Evolutionary conservation across 2,888 invertebrate genomes (phyloP).

Genomic region (Ceriagrion tenellum): DNA sequence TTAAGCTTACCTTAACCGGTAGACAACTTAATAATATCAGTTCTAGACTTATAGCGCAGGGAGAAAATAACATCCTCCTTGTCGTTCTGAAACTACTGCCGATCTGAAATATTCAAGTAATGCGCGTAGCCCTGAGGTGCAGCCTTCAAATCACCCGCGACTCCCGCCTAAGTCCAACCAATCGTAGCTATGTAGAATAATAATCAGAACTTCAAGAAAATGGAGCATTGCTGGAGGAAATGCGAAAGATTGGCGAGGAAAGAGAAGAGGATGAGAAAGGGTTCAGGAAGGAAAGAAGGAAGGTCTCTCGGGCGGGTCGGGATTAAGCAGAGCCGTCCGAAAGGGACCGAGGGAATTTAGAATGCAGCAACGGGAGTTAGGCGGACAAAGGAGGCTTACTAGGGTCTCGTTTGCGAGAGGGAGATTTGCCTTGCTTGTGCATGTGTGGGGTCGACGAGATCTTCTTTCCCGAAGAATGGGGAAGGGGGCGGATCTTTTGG

Average conservation of each 20-base stretch:
- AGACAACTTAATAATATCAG: too few species aligned
- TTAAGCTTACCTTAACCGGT: too few species aligned
- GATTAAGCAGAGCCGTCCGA: neutral
- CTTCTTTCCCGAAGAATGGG: slow-evolving; percentile 13
- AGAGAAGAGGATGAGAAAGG: neutral
- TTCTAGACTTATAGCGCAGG: too few species aligned
- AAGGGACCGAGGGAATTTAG: neutral
- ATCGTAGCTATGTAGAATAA: too few species aligned
- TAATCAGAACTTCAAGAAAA: too few species aligned
- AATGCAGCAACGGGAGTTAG: neutral
- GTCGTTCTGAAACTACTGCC: too few species aligned
- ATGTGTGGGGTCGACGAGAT: neutral
- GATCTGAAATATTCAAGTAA: too few species aligned
- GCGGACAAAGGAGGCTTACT: neutral
- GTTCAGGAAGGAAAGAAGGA: neutral
- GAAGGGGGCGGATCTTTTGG: neutral
- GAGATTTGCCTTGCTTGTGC: neutral
- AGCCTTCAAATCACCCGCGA: too few species aligned
- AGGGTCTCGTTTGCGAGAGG: neutral
- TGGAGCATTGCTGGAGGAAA: too few species aligned
- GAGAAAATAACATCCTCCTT: too few species aligned
- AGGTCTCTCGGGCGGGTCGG: neutral
- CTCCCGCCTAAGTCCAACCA: too few species aligned
- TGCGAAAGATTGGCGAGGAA: neutral
- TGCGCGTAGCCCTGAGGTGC: too few species aligned